These are phyloP conservation scores for Nemurella pictetii DNA, from an alignment of 2,888 invertebrate genomes.

Conservation along the genomic window DNA sequence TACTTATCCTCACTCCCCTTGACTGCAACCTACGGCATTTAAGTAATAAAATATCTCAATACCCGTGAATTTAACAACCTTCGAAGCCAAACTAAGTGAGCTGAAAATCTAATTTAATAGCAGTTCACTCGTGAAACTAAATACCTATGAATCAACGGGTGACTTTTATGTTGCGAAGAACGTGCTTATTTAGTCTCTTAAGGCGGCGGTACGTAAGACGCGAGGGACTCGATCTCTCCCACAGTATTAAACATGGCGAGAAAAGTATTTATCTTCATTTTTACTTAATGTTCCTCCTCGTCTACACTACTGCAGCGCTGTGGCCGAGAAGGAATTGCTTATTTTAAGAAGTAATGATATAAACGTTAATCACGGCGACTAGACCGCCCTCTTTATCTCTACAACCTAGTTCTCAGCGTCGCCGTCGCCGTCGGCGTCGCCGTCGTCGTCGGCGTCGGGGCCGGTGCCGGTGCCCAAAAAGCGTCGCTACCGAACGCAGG, in stretches of 20 bases:
- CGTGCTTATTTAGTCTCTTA: constrained; percentile 21
- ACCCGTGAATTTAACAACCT: constrained; percentile 11
- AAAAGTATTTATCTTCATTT: constrained; percentile 25
- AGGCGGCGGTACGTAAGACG: neutral
- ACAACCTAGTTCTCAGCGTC: neutral
- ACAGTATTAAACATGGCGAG: constrained; percentile 20
- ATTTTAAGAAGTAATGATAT: constrained; percentile 26
- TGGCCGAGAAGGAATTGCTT: constrained; percentile 20
- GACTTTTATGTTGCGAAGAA: constrained; percentile 19
- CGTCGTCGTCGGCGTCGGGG: neutral
- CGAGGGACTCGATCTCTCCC: constrained; percentile 7
- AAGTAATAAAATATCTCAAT: constrained; percentile 20
- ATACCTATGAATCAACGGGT: constrained; percentile 21
- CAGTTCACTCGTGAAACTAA: constrained; percentile 21
- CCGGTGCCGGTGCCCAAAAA: neutral
- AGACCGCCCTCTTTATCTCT: constrained; percentile 13
- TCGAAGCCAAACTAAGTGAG: constrained; percentile 19
- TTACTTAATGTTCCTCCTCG: constrained; percentile 20
- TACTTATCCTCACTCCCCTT: neutral
- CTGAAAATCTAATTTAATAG: constrained; percentile 26
- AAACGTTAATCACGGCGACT: constrained; percentile 19
- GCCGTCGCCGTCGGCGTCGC: neutral
- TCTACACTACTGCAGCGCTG: neutral
- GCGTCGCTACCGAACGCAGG: too few relatives aligned
- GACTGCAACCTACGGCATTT: neutral